These are phyloP conservation scores for Plumapathes pennacea DNA, from an alignment of 92 coral and sea anemone species.

Conservation along the genomic window DNA sequence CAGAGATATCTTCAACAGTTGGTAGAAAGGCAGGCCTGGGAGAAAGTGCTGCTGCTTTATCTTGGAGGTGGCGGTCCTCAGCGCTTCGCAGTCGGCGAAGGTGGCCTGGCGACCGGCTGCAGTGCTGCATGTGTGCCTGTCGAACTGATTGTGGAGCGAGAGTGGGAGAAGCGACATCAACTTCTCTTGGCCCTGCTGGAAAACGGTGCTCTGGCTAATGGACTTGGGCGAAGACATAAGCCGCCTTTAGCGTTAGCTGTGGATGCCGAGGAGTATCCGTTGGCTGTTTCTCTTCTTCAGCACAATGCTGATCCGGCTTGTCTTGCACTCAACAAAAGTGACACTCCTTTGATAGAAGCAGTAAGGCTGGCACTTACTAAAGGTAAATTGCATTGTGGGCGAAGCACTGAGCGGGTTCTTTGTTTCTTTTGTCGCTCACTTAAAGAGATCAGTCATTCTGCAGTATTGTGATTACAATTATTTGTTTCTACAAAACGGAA, in stretches of 20 bases:
- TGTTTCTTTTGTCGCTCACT: no score
- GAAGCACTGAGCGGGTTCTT: no score
- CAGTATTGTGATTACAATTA: no score
- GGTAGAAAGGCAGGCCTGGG: slow-evolving; percentile 61
- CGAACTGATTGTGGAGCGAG: slow-evolving; percentile 40
- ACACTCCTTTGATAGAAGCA: slow-evolving; percentile 45
- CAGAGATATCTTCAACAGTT: slow-evolving; percentile 50
- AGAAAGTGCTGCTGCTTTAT: slow-evolving; percentile 56
- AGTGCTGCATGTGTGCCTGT: slow-evolving; percentile 66
- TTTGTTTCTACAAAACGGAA: no score
- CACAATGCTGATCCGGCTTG: slow-evolving; percentile 41
- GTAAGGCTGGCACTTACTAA: slow-evolving; percentile 27
- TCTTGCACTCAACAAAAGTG: slow-evolving; percentile 23
- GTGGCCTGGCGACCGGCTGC: slow-evolving; percentile 75
- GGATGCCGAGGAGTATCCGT: slow-evolving; percentile 19
- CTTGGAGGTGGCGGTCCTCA: slow-evolving; percentile 89
- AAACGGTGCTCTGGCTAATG: slow-evolving; percentile 48
- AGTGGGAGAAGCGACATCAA: slow-evolving; percentile 20
- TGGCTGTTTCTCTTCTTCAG: slow-evolving; percentile 46
- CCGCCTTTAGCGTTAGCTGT: slow-evolving; percentile 35
- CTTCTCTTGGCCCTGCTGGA: slow-evolving; percentile 41
- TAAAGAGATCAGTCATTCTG: no score
- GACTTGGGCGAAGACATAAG: slow-evolving; percentile 14
- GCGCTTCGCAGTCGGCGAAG: slow-evolving; percentile 62
- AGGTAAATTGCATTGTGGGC: slow-evolving; percentile 31